Conservation (phyloP, 2,888 invertebrate species). For the Pollenia labialis region DNA sequence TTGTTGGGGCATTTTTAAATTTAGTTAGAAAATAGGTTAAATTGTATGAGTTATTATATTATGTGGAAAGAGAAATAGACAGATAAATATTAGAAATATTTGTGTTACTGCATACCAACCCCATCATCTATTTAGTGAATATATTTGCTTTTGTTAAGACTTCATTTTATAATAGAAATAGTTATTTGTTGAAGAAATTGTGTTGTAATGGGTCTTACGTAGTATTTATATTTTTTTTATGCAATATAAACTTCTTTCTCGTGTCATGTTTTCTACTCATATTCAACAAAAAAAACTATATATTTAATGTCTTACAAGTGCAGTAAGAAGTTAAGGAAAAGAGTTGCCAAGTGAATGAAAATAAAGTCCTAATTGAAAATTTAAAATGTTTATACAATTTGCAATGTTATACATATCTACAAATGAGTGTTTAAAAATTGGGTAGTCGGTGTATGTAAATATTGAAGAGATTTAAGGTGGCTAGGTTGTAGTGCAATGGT, state of each 20-base stretch:
- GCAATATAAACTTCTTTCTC: slow-evolving; percentile 42
- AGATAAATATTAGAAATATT: slow-evolving; percentile 14
- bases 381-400: too few species aligned
- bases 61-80: background rate
- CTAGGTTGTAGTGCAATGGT: too few species aligned
- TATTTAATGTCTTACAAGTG: slow-evolving; percentile 55
- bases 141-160: background rate
- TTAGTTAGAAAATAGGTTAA: slow-evolving; percentile 17
- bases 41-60: background rate
- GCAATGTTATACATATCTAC: too few species aligned
- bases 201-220: background rate
- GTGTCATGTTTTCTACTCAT: slow-evolving; percentile 16
- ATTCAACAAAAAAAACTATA: background rate
- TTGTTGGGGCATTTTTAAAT: background rate
- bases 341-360: slow-evolving; percentile 7
- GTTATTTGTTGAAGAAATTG: background rate
- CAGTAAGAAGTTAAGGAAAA: slow-evolving; percentile 17
- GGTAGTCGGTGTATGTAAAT: too few species aligned
- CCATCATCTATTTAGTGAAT: background rate
- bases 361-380: background rate
- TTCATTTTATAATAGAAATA: background rate
- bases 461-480: too few species aligned
- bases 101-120: background rate
- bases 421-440: too few species aligned
- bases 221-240: slow-evolving; percentile 9